Evolutionary conservation across 1,140 invertebrate species (phyloP).

Genomic region (Lasioglossum albipes): DNA sequence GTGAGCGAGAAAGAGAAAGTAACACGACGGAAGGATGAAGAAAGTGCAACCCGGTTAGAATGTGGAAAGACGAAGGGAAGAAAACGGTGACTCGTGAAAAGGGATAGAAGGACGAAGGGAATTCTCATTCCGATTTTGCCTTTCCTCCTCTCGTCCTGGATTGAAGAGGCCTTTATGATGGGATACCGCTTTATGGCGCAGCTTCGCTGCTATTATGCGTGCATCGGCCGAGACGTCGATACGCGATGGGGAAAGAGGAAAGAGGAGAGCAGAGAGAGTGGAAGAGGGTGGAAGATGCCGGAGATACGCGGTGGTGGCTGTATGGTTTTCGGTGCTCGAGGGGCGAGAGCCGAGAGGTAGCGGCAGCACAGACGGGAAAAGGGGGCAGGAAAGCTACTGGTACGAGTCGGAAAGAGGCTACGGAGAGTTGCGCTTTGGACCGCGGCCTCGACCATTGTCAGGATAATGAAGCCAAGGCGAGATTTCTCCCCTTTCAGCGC

Average conservation of each 20-base stretch:
- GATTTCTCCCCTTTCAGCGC: constrained; percentile 70
- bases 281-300: background rate
- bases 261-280: too few species aligned
- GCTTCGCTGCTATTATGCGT: constrained; percentile 73
- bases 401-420: constrained; percentile 10
- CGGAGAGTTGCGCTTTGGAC: constrained; percentile 45
- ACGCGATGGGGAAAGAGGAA: background rate
- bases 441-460: constrained; percentile 67
- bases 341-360: constrained; percentile 14
- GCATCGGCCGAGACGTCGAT: constrained; percentile 57
- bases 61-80: background rate
- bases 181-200: constrained; percentile 70
- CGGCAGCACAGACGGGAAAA: background rate
- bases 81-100: background rate
- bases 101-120: constrained; percentile 28
- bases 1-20: background rate
- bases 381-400: background rate
- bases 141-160: constrained; percentile 61
- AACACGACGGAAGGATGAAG: background rate
- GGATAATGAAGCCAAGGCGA: constrained; percentile 74
- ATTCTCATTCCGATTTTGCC: constrained; percentile 70
- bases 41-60: background rate
- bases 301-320: constrained; percentile 9
- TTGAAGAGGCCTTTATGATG: constrained; percentile 73
- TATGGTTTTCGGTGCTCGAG: constrained; percentile 54